Evolutionary conservation across 2,113 vertebrate species (phyloP), one percentile per base, ranked within the genome.

Genomic region (Passer domesticus): DNA sequence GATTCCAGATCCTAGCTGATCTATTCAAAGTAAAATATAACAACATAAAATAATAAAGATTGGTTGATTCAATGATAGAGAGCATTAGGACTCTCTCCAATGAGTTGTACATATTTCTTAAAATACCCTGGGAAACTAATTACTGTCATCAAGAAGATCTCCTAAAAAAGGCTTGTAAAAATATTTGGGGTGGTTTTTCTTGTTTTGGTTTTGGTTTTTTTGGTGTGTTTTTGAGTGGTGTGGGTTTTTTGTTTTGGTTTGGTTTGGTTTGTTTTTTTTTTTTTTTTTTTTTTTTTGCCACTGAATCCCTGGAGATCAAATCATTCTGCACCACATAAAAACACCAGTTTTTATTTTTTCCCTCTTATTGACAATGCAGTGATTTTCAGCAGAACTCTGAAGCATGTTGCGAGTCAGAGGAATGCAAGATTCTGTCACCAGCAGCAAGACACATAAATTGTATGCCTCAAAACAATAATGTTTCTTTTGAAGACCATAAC

Each of bases 381-480:
- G 60, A 58, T 81, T 94, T 92, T 83, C 63, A 83, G 75, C 46
- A 88, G 52, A 92, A 89, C 55, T 89, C 53, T 41, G 30, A 88
- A 84, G n/a, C 18, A 22, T 10, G 17, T 43, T 31, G 63, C 3
- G 0, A 86, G 24, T 60, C 37, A 83, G 59, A 89, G 31, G 37
- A 92, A 79, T 39, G 18, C 37, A 79, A 22, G 1, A 3, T 35
- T 87, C 60, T 87, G 33, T n/a, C 41, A 81, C 39, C 43, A 77
- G 59, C 21, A 92, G 18, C n/a, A 76, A 5, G 5, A 74, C 49
- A 75, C 17, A 52, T 28, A 64, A 83, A 81, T 13, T 24, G 10
- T 69, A 2, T 63, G 23, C 37, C 52, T 78, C 47, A 70, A 70
- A 70, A 59, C 15, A 83, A 15, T 21, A 79, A 62, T 18, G 9